phyloP scores from a whole-genome alignment of 2,113 vertebrate genomes.

The Phyllopteryx taeniolatus region DNA sequence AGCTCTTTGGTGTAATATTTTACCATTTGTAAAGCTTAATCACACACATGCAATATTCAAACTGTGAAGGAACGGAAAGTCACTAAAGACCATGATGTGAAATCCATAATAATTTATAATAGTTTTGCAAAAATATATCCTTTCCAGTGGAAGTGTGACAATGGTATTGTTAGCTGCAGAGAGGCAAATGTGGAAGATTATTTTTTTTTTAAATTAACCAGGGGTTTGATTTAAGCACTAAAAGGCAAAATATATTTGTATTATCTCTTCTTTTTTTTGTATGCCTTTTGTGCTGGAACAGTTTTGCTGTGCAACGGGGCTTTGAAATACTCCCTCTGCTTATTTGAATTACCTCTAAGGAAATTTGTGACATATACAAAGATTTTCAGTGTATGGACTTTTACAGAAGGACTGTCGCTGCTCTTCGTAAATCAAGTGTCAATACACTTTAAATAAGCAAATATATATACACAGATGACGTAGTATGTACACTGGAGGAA shows the following conservation, averaged over 20 bases:
- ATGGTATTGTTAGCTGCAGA: background rate
- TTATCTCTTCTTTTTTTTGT: background rate
- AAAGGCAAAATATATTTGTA: slow-evolving; percentile 2
- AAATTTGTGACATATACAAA: slow-evolving; percentile 1
- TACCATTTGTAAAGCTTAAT: slow-evolving; percentile 24
- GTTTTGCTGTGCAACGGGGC: too few species aligned
- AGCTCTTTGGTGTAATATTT: slow-evolving; percentile 19
- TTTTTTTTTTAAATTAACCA: slow-evolving; percentile 3
- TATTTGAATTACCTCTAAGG: slow-evolving; percentile 29
- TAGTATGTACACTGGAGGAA: slow-evolving; percentile 61
- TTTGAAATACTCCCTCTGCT: too few species aligned
- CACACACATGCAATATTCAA: slow-evolving; percentile 15
- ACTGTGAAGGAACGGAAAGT: slow-evolving; percentile 11
- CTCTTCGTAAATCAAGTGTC: slow-evolving; percentile 7
- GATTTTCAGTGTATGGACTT: slow-evolving; percentile 69
- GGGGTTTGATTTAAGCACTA: slow-evolving; percentile 9
- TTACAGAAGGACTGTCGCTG: slow-evolving; percentile 21
- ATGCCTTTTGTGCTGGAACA: too few species aligned
- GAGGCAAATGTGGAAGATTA: background rate
- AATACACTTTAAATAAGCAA: slow-evolving; percentile 68
- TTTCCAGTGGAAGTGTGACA: slow-evolving; percentile 1
- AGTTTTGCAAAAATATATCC: slow-evolving; percentile 8
- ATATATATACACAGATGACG: slow-evolving; percentile 65
- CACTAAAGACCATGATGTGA: background rate
- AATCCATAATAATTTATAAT: slow-evolving; percentile 11